These are phyloP conservation scores for honey bee (Apis mellifera) DNA, from an alignment of 1,140 invertebrate genomes.

Conservation along the genomic window Amel_HAv3.1 CM009938.2:10326001-10326500, in stretches of 20 bases:
- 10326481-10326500: not conserved
- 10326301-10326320: too few species aligned
- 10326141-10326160: not conserved
- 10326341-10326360: not conserved
- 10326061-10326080: too few species aligned
- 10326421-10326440: too few species aligned
- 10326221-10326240: slow-evolving; percentile 36
- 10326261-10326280: not conserved
- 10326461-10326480: not conserved
- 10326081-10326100: not conserved
- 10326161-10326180: not conserved
- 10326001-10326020: too few species aligned
- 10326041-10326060: too few species aligned
- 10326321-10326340: too few species aligned
- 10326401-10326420: too few species aligned
- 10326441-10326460: not conserved
- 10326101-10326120: not conserved
- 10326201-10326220: slow-evolving; percentile 28
- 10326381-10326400: not conserved
- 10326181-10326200: not conserved
- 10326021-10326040: too few species aligned
- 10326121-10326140: slow-evolving; percentile 1
- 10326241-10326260: slow-evolving; percentile 25
- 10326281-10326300: not conserved
- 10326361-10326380: not conserved